Conservation (phyloP, 53 echinoderm and acorn worm genomes). For the Mesocentrotus franciscanus region DNA sequence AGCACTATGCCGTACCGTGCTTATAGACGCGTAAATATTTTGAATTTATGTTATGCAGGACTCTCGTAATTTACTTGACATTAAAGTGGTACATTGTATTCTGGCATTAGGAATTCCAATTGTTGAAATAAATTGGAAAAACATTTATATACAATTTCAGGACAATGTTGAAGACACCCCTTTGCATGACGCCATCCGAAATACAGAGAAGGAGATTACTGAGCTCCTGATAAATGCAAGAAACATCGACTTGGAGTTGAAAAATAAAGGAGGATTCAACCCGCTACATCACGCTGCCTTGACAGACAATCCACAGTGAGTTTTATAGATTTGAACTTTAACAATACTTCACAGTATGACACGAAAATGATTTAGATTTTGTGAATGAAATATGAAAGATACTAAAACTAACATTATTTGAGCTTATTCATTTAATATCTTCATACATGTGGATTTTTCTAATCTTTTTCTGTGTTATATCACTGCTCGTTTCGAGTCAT, state of each 20-base stretch:
- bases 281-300: slow-evolving; percentile 71
- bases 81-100: neutral
- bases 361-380: neutral
- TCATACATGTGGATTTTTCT: no score
- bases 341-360: neutral
- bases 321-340: neutral
- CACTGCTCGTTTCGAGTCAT: no score
- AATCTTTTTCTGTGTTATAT: no score
- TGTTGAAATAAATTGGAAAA: neutral
- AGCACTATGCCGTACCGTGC: no score
- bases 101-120: neutral
- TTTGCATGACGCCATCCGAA: slow-evolving; percentile 68
- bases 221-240: slow-evolving; percentile 55
- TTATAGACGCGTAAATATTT: no score
- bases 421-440: no score
- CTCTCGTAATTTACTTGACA: neutral
- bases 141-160: slow-evolving; percentile 11
- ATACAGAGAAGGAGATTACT: slow-evolving; percentile 53
- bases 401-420: no score
- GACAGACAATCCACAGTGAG: slow-evolving; percentile 68
- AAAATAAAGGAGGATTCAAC: slow-evolving; percentile 79
- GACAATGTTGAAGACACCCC: slow-evolving; percentile 75
- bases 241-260: slow-evolving; percentile 54
- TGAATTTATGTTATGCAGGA: neutral
- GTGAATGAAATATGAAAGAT: no score